Percentiles rank a stretch among this genome's conserved stretches.
These are phyloP conservation scores for Caerostris extrusa DNA, from an alignment of 1,140 invertebrate species.

Conservation along the genomic window DNA sequence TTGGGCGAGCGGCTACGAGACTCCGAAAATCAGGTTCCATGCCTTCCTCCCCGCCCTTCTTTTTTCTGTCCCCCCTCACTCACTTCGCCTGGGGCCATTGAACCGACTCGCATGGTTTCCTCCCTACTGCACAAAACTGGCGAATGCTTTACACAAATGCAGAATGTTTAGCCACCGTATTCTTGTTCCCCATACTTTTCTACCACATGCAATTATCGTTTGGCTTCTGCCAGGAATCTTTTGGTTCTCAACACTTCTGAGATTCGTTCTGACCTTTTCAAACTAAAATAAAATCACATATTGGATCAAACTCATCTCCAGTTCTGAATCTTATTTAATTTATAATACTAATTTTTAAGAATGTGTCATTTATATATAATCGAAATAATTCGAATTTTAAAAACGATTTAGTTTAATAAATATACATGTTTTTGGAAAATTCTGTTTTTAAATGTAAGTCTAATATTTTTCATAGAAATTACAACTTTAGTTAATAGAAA, in stretches of 20 bases:
- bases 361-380: too few relatives aligned
- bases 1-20: constrained; percentile 67
- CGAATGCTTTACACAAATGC: constrained; percentile 44
- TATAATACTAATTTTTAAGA: too few relatives aligned
- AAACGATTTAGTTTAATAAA: too few relatives aligned
- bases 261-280: not conserved
- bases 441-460: too few relatives aligned
- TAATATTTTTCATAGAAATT: too few relatives aligned
- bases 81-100: constrained; percentile 70
- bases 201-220: not conserved
- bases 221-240: not conserved
- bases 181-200: constrained; percentile 24
- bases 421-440: too few relatives aligned
- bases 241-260: not conserved
- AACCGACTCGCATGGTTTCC: constrained; percentile 73
- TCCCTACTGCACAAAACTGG: constrained; percentile 43
- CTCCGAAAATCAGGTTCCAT: constrained; percentile 74
- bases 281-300: too few relatives aligned
- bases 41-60: not conserved
- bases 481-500: too few relatives aligned
- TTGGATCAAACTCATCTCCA: too few relatives aligned
- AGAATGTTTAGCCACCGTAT: not conserved
- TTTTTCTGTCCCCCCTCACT: constrained; percentile 38
- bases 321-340: too few relatives aligned
- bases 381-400: too few relatives aligned